Conservation (phyloP, 1,140 invertebrate species). For the Venustaconcha ellipsiformis region DNA sequence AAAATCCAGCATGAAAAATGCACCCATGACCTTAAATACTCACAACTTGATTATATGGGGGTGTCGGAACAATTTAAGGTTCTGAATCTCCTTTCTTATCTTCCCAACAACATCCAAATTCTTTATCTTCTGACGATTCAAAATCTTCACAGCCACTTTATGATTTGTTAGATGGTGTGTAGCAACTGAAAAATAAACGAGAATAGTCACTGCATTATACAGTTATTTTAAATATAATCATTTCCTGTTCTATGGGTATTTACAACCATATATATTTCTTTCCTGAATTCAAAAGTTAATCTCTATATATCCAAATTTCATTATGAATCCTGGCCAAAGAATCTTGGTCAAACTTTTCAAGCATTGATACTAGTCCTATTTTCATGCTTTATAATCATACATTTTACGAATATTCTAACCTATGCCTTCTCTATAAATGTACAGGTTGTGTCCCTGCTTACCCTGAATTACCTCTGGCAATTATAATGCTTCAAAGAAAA, state of each 20-base stretch:
- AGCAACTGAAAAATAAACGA: constrained; percentile 78
- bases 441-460: too few relatives aligned
- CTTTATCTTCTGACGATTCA: constrained; percentile 99
- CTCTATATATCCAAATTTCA: neutral
- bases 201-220: neutral
- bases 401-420: too few relatives aligned
- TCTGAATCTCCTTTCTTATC: constrained; percentile 98
- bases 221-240: neutral
- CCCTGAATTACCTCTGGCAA: too few relatives aligned
- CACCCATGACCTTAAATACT: constrained; percentile 65
- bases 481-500: too few relatives aligned
- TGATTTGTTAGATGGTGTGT: constrained; percentile 98
- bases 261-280: neutral
- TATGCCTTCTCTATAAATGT: too few relatives aligned
- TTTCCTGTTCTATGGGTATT: neutral
- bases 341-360: neutral
- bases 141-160: constrained; percentile 99
- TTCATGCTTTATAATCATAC: neutral
- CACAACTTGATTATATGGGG: constrained; percentile 99
- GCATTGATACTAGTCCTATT: neutral
- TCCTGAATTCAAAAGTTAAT: neutral
- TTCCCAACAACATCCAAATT: constrained; percentile 99
- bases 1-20: too few relatives aligned
- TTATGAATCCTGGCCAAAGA: neutral
- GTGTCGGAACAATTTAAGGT: constrained; percentile 98